Conservation (phyloP, 2,113 vertebrate genomes). For the Helogale parvula region DNA sequence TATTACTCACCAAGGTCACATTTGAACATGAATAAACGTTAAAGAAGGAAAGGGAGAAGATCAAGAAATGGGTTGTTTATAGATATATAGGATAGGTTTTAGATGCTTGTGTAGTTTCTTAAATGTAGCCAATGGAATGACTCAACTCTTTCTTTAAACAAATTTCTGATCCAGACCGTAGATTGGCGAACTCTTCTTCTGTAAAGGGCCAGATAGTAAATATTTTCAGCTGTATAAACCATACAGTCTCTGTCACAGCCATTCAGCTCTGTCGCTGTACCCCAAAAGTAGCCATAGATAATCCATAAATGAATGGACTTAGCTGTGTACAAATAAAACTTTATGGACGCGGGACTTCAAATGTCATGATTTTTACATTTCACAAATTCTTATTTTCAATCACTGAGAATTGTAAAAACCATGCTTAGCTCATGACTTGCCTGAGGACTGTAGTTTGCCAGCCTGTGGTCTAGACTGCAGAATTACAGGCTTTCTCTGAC, state of each 20-base stretch:
- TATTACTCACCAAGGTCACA: background rate
- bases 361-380: background rate
- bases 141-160: background rate
- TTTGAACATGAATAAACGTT: background rate
- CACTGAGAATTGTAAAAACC: conserved; percentile 13
- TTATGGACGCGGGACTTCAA: conserved; percentile 32
- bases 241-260: background rate
- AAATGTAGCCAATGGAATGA: background rate
- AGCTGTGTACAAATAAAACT: background rate
- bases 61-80: background rate
- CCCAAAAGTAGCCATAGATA: background rate
- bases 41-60: background rate
- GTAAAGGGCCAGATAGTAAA: background rate
- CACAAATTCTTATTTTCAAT: background rate
- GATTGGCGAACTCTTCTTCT: background rate
- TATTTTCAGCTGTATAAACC: background rate
- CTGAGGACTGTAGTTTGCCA: background rate
- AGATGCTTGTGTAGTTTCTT: background rate
- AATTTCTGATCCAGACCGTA: background rate
- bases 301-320: background rate
- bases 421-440: background rate
- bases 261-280: background rate
- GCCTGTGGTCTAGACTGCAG: background rate
- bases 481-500: conserved; percentile 10
- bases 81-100: background rate